Base-by-base conservation (phyloP, 2,113 vertebrate species). In the Origma solitaria region DNA sequence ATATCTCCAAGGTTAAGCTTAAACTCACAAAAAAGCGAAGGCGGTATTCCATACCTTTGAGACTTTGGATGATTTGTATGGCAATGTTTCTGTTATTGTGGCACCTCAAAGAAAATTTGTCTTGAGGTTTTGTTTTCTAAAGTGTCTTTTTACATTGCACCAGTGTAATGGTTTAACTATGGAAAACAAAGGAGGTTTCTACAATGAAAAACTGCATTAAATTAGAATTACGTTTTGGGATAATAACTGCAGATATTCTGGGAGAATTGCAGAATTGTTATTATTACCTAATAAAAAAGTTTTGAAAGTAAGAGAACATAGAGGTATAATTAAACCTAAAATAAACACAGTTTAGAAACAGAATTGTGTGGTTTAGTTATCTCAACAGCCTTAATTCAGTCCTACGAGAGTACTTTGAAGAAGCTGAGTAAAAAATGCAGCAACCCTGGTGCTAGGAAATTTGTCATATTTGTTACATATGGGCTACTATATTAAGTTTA, bases 181-280 rank as follows among this genome's bases (percentile, higher is more conserved):
- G 44, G 72, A 64, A 81, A 87, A 38, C 15, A 66, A 82, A 86
- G 38, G 6, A 64, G 10, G 1, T 45, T 19, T 61, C 58, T 69
- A 44, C 13, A 50, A 54, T 62, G 37, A 90, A 95, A 88, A 94
- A 87, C 69, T 1, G 8, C 27, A 69, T 72, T 84, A 76, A 64
- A 72, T 57, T 87, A 72, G 56, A 89, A 80, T 57, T 76, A 65
- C 3, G 0, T 84, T 84, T 94, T 82, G 66, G 21, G 37, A 87
- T 89, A 94, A 94, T 89, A 92, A 90, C 45, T 92, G n/a, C 47
- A 56, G 40, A 42, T 87, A 92, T 87, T 92, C 73, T 61, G 28
- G 27, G 61, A 83, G 49, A 92, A 92, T 64, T 62, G 33, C 31
- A 66, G 44, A 42, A 83, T 47, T 68, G 37, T 51, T 76, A 61